Evolutionary conservation across 2,888 invertebrate species (phyloP), one percentile per base, ranked within the genome.

Genomic region (Chirona hameri): DNA sequence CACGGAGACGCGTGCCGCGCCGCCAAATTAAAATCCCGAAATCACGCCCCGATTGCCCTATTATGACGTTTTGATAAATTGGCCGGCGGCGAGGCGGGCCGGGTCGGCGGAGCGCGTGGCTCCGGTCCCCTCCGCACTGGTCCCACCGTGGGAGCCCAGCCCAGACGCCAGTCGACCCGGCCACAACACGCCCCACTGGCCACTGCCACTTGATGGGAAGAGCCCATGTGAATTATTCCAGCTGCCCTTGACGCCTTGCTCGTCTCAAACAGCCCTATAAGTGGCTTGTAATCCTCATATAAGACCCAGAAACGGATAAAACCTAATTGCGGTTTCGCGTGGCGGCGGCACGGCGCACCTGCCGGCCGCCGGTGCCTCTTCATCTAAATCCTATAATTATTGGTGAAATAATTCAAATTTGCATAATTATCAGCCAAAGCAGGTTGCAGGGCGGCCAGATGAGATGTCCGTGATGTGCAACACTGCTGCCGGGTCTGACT

Each of bases 271-370:
- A 18, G n/a, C 72, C 72, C 31, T 72, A 29, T 72, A 29, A 72
- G 31, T 72, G 72, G 72, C 72, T 31, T 27, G 72, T 72, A 72
- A 72, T 72, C 39, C 76, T 10, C 1, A 12, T 24, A 46, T 76
- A 76, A 76, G 76, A 76, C 76, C 76, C 46, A 76, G 76, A 76
- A 76, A 46, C 24, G 76, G 76, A 76, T 76, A 76, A 76, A 76
- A 76, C 31, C 76, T 76, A 76, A 76, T 76, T 76, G 76, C 39
- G 76, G 76, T 76, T 76, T 76, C 76, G 76, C 76, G 76, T 76
- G 76, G 76, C 76, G 31, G 76, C 39, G 21, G 12, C 76, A 39
- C 24, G 76, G 76, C 46, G 76, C 76, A 76, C 76, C 76, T 39
- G 76, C 76, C 52, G 18, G 52, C 52, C 52, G 52, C 15, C 52